These are phyloP conservation scores for Caenorhabditis tropicalis DNA, from an alignment of 1,140 invertebrate genomes.

Conservation along the genomic window DNA sequence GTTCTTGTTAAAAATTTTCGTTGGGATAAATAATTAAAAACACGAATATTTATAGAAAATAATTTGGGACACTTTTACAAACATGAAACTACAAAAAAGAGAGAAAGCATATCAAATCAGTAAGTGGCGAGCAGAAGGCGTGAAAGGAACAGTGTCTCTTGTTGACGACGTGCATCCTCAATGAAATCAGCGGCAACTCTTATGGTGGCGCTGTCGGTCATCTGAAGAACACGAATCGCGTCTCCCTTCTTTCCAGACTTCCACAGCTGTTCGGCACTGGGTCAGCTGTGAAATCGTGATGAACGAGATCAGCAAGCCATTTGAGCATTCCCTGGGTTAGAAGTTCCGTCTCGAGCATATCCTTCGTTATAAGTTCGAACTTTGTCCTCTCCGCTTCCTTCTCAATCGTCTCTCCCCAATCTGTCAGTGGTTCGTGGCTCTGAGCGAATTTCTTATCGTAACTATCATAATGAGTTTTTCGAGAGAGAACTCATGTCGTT, in stretches of 20 bases:
- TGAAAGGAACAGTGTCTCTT: conserved; percentile 82
- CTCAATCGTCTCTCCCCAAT: conserved; percentile 67
- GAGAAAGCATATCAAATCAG: conserved; percentile 45
- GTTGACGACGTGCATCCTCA: conserved; percentile 47
- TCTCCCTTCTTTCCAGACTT: conserved; percentile 1
- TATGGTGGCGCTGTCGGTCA: conserved; percentile 30
- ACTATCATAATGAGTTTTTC: conserved; percentile 77
- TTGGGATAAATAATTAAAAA: no score
- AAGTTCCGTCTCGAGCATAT: conserved; percentile 68
- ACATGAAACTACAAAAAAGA: neutral
- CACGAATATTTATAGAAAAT: no score
- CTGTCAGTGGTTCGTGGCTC: conserved; percentile 60
- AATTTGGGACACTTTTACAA: neutral
- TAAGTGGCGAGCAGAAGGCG: conserved; percentile 80
- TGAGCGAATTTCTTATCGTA: conserved; percentile 62
- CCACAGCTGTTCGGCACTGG: neutral
- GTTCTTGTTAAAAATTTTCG: no score
- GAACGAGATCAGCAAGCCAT: conserved; percentile 43
- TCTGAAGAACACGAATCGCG: conserved; percentile 20
- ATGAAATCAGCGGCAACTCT: conserved; percentile 48
- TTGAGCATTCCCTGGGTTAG: conserved; percentile 58
- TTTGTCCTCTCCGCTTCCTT: conserved; percentile 57
- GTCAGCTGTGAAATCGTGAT: conserved; percentile 39
- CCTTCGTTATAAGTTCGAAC: conserved; percentile 64
- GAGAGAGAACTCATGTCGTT: conserved; percentile 85